phyloP scores from a whole-genome alignment of 30 jellyfish, hydroid and myxozoan species.

The Rhopilema esculentum region DNA sequence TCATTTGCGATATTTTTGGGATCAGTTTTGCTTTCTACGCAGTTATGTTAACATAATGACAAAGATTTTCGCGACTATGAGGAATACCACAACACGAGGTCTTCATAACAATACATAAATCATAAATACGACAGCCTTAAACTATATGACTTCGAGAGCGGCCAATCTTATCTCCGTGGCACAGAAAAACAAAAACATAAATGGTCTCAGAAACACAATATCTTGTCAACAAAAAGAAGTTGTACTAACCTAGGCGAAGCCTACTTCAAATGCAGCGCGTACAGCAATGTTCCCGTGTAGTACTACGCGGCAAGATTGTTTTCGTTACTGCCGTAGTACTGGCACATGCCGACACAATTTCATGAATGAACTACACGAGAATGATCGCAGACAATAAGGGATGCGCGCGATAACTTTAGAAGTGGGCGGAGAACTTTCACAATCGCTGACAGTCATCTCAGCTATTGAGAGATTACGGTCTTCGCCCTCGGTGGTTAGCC shows the following conservation, averaged over 20 bases:
- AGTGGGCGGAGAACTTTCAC: slow-evolving; percentile 52
- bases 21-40: too few species aligned
- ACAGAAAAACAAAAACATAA: too few species aligned
- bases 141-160: too few species aligned
- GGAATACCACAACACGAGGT: too few species aligned
- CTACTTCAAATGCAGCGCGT: background rate
- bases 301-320: slow-evolving; percentile 32
- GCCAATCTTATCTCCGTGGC: too few species aligned
- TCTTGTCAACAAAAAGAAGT: background rate
- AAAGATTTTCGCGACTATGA: too few species aligned
- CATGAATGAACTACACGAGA: slow-evolving; percentile 42
- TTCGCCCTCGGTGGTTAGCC: slow-evolving; percentile 37
- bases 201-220: background rate
- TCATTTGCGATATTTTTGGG: too few species aligned
- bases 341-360: slow-evolving; percentile 45
- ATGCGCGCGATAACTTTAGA: slow-evolving; percentile 47
- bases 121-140: too few species aligned
- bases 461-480: slow-evolving; percentile 34
- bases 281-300: background rate
- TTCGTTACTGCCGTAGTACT: slow-evolving; percentile 29
- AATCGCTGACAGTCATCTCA: slow-evolving; percentile 30
- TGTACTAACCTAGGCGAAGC: background rate
- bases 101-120: too few species aligned
- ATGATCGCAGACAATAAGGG: slow-evolving; percentile 44
- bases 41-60: too few species aligned